Percentiles rank a stretch among this genome's conserved stretches.
These are phyloP conservation scores for Trachymyrmex septentrionalis DNA, from an alignment of 1,140 invertebrate genomes.

Conservation along the genomic window DNA sequence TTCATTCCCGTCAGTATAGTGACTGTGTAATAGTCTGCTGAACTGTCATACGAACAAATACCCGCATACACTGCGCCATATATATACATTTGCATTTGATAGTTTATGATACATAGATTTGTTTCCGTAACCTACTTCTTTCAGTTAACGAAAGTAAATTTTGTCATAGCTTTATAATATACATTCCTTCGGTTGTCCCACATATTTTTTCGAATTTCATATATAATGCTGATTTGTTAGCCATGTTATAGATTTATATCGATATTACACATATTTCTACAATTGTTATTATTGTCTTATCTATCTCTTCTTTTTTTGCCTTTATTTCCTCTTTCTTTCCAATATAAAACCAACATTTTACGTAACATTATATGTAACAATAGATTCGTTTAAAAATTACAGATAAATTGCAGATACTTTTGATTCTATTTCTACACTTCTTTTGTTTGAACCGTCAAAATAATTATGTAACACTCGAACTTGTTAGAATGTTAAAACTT, in stretches of 20 bases:
- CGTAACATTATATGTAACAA: neutral
- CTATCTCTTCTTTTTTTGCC: neutral
- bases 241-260: neutral
- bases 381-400: neutral
- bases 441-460: too few relatives aligned
- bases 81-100: neutral
- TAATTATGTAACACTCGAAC: too few relatives aligned
- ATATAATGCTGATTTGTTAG: neutral
- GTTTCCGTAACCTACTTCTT: constrained; percentile 54
- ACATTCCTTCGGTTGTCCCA: neutral
- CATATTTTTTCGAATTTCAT: neutral
- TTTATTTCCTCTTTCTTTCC: neutral
- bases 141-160: constrained; percentile 14
- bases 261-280: neutral
- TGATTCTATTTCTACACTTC: too few relatives aligned
- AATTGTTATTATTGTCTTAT: neutral
- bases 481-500: too few relatives aligned
- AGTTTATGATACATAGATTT: constrained; percentile 10
- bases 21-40: constrained; percentile 32
- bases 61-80: neutral
- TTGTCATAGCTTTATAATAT: constrained; percentile 6
- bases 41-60: neutral
- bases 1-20: constrained; percentile 53
- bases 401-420: neutral
- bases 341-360: neutral